These are phyloP conservation scores for Phenganax marumi DNA, from an alignment of 92 coral and sea anemone genomes.

Conservation along the genomic window DNA sequence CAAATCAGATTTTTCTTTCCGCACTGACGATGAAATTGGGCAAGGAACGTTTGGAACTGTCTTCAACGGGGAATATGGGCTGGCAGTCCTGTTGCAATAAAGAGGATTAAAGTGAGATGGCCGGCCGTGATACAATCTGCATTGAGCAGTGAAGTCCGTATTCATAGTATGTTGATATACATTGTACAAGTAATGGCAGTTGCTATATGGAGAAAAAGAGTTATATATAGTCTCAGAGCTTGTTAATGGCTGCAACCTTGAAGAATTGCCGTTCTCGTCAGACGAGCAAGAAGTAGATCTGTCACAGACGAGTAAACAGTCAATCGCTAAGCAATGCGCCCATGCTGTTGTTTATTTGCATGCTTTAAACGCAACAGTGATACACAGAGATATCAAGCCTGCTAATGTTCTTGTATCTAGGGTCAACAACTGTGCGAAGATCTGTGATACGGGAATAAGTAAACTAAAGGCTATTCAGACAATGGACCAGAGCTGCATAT, in stretches of 20 bases:
- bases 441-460: constrained; percentile 38
- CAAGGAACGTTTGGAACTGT: constrained; percentile 27
- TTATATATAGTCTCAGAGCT: constrained; percentile 26
- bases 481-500: constrained; percentile 12
- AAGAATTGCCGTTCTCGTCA: constrained; percentile 10
- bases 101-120: constrained; percentile 30
- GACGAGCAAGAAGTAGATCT: constrained; percentile 11
- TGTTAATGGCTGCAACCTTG: constrained; percentile 28
- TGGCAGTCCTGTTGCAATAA: constrained; percentile 21
- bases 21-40: constrained; percentile 21
- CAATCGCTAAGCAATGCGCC: constrained; percentile 10
- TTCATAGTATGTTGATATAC: constrained; percentile 21
- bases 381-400: constrained; percentile 32
- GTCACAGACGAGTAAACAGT: constrained; percentile 2
- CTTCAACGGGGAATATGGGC: background rate
- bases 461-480: constrained; percentile 34
- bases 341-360: constrained; percentile 34
- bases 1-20: constrained; percentile 25
- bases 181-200: constrained; percentile 18
- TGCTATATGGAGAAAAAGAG: background rate
- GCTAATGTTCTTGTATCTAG: constrained; percentile 35
- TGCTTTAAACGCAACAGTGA: constrained; percentile 8
- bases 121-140: constrained; percentile 14
- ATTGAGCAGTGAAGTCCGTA: constrained; percentile 30
- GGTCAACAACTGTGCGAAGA: constrained; percentile 7